Base-by-base conservation (phyloP, 2,113 vertebrate species). In the Craseonycteris thonglongyai region DNA sequence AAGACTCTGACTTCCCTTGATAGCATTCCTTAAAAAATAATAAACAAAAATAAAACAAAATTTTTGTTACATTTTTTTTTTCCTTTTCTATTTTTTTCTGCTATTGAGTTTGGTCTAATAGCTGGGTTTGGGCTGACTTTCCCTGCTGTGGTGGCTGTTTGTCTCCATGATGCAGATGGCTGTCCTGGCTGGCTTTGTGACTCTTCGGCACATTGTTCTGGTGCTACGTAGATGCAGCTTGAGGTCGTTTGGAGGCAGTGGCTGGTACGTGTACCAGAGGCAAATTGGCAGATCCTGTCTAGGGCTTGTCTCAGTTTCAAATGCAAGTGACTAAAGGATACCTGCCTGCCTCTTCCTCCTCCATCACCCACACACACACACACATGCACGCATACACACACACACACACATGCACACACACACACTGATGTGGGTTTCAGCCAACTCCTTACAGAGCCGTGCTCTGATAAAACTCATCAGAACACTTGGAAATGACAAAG, bases 251-350 rank as follows among this genome's bases (percentile, higher is more conserved):
- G 74, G 61, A 80, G 76, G 15, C 68, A 80, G 45, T 33, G 54
- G 76, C 61, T 45, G 56, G 75, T 30, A 89, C 86, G 18, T 7
- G 40, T 38, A 47, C 63, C 66, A 83, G 54, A 56, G 65, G 51
- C 65, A 47, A 40, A 59, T 47, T 54, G 76, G 56, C 42, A 54
- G n/a, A 33, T 72, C 75, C 89, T 86, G 12, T 58, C 42, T 63
- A 71, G 54, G 26, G 30, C 69, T 91, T 47, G 24, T 82, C 68
- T 45, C 35, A 21, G 47, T 78, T 93, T 94, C 91, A 40, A 63
- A 74, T 5, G 40, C 91, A 91, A 80, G 95, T 76, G 78, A 97
- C 63, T 90, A 92, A 95, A 66, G 66, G 79, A 91, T 83, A 94
- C 83, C 74, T 90, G 65, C 80, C 83, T 84, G 68, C 35, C 86